phyloP scores from a whole-genome alignment of 2,797 vertebrate species.

The Lacerta agilis region DNA sequence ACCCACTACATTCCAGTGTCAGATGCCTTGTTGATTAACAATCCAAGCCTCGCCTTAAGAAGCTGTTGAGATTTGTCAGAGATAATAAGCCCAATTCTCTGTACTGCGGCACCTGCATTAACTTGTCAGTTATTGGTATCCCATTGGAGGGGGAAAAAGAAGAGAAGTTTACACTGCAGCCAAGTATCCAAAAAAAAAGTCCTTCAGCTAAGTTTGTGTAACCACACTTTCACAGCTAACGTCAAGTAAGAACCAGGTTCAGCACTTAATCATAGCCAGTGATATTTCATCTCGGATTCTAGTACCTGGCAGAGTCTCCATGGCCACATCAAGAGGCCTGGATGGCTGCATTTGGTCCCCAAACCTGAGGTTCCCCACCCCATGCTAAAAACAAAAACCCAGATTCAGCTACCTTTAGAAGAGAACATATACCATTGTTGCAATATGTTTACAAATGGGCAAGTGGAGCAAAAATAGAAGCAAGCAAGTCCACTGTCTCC shows the following conservation, averaged over 20 bases:
- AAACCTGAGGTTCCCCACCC: too few species aligned
- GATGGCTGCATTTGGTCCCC: too few species aligned
- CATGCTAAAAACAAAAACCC: too few species aligned
- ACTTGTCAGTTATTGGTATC: background rate
- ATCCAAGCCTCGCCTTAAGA: background rate
- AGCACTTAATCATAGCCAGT: background rate
- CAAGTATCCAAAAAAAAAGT: background rate
- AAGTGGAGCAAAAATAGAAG: too few species aligned
- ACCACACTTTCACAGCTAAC: background rate
- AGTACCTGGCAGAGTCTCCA: too few species aligned
- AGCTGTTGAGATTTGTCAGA: constrained; percentile 2
- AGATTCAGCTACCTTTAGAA: too few species aligned
- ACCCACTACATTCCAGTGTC: constrained; percentile 27
- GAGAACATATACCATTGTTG: too few species aligned
- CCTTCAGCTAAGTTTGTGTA: background rate
- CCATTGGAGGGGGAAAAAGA: background rate
- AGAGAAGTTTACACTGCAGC: too few species aligned
- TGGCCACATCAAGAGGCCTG: too few species aligned
- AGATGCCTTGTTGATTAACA: constrained; percentile 19
- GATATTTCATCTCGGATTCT: background rate
- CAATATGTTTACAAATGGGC: too few species aligned
- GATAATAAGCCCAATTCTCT: background rate
- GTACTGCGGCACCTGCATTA: constrained; percentile 8
- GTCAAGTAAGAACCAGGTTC: background rate
- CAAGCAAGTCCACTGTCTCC: too few species aligned